Evolutionary conservation across 2,113 vertebrate species (phyloP), one percentile per base, ranked within the genome.

Genomic region (Gadus macrocephalus): DNA sequence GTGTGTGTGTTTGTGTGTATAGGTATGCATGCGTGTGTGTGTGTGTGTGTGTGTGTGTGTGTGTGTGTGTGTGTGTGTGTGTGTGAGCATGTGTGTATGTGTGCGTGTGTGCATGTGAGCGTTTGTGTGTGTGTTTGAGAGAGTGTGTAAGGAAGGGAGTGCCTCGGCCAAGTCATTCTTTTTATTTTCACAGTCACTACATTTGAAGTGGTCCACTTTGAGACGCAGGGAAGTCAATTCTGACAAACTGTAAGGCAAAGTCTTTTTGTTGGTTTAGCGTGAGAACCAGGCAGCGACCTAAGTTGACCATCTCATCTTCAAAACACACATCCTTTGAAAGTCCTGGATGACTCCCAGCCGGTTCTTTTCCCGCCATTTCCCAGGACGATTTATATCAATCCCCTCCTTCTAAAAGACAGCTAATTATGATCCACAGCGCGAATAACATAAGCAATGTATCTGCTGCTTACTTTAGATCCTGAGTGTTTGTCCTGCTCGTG

Each of bases 391-490:
- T 67, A 74, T 64, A 66, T 69, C 61, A 70, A 62, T 42, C 42
- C 49, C 20, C 61, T 58, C 42, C 19, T 17, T 56, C 67, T 60
- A 77, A 73, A 56, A 61, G 62, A 74, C 72, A 64, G 67, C 70
- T 78, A 67, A 84, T 81, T 76, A 71, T 63, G 66, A 76, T 71
- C 73, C 59, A 22, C 58, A 31, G 64, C 68, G 60, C 56, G 61
- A 61, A 69, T 71, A 77, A 64, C 71, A 64, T 76, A 74, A 69
- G 64, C 75, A 58, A 64, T 81, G 75, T 80, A 83, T 85, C 81
- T 80, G 76, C 35, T 69, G 74, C 75, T 72, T 77, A 78, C 72
- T 76, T 20, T 66, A 71, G 55, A 65, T 81, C 81, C 75, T 70
- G 69, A 69, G 58, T 67, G 80, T 70, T 75, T 74, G 84, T 84